These are phyloP conservation scores for Ectemnius lituratus DNA, from an alignment of 2,888 invertebrate species.

Conservation along the genomic window DNA sequence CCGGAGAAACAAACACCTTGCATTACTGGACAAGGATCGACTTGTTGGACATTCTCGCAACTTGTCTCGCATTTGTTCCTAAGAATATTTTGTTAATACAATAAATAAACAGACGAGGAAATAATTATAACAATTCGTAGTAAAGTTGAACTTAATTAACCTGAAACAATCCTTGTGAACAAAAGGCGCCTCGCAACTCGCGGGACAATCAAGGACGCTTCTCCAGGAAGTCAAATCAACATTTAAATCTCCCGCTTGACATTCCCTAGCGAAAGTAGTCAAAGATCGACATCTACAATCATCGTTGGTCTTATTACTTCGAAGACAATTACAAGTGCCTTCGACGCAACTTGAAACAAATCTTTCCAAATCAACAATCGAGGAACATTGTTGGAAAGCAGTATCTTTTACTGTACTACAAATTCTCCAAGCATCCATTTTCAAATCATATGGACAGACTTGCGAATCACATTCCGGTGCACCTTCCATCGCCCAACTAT, in stretches of 20 bases:
- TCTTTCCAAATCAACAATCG: conserved; percentile 83
- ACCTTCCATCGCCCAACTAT: conserved; percentile 82
- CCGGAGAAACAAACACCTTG: conserved; percentile 88
- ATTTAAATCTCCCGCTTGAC: conserved; percentile 82
- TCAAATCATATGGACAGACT: conserved; percentile 81
- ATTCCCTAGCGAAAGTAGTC: conserved; percentile 86
- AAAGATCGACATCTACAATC: conserved; percentile 86
- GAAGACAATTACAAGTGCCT: conserved; percentile 86
- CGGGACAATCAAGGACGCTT: conserved; percentile 84
- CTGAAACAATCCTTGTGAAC: conserved; percentile 91
- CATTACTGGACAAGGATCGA: conserved; percentile 82
- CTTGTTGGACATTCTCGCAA: conserved; percentile 82
- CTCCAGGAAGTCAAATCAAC: conserved; percentile 86
- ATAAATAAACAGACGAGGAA: background rate
- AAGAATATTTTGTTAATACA: background rate
- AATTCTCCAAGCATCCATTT: conserved; percentile 83
- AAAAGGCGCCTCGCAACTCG: conserved; percentile 85
- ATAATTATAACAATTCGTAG: too few relatives aligned
- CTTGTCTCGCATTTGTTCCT: conserved; percentile 85
- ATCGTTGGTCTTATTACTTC: conserved; percentile 73
- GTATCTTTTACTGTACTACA: conserved; percentile 85
- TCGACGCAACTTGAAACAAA: conserved; percentile 87
- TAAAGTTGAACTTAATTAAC: too few relatives aligned
- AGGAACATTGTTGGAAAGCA: conserved; percentile 83
- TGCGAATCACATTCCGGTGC: conserved; percentile 79